These are phyloP conservation scores for Neria commutata DNA, from an alignment of 2,888 invertebrate genomes.

Conservation along the genomic window DNA sequence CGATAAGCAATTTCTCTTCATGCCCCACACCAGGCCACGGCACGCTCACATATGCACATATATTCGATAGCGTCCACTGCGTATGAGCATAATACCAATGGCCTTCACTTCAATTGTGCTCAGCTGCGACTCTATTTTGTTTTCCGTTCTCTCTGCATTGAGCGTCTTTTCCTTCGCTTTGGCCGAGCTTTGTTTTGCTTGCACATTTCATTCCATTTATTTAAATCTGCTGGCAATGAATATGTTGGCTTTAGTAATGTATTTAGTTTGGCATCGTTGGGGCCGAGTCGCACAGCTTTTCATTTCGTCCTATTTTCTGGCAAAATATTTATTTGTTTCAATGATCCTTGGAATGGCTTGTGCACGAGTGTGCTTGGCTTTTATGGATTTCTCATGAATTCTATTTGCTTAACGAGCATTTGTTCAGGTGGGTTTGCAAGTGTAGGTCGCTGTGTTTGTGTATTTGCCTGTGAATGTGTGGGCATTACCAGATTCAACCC, in stretches of 20 bases:
- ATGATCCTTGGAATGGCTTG: conserved; percentile 23
- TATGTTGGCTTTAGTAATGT: conserved; percentile 19
- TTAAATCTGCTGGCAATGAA: neutral
- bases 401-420: neutral
- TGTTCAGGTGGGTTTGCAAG: neutral
- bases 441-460: too few relatives aligned
- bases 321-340: conserved; percentile 39
- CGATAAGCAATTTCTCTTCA: neutral
- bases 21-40: neutral
- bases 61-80: neutral
- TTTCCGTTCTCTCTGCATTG: neutral
- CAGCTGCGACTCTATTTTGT: neutral
- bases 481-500: too few relatives aligned
- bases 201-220: neutral
- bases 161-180: neutral
- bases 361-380: neutral
- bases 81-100: neutral
- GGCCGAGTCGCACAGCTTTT: conserved; percentile 22
- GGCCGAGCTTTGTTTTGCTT: neutral
- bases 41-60: neutral
- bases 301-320: conserved; percentile 39
- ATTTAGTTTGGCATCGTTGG: neutral
- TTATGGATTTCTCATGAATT: neutral
- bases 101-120: neutral
- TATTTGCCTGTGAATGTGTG: too few relatives aligned